Percentiles rank a stretch among this genome's conserved stretches.
phyloP scores from a whole-genome alignment of 2,797 vertebrate genomes.

The Streptopelia turtur region DNA sequence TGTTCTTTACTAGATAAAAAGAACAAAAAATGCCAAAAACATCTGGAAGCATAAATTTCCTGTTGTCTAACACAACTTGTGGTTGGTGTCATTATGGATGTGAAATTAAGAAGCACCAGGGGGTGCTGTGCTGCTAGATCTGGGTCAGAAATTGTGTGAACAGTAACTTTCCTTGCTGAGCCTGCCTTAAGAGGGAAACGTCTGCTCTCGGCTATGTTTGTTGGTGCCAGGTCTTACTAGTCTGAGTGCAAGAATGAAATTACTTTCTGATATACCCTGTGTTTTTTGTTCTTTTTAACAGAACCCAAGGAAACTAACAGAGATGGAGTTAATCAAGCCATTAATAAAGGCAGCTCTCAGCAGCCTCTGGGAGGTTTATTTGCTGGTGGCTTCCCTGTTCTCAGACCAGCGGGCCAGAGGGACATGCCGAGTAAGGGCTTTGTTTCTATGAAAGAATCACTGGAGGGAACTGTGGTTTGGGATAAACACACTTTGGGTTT shows the following conservation, averaged over 20 bases:
- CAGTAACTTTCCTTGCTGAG: background rate
- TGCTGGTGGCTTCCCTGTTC: conserved; percentile 92
- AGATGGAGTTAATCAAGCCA: conserved; percentile 73
- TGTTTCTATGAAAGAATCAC: background rate
- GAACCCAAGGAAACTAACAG: conserved; percentile 79
- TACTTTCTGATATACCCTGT: background rate
- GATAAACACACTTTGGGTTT: background rate
- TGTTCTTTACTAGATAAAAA: background rate
- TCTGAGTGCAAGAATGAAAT: background rate
- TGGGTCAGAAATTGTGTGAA: background rate
- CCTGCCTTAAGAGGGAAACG: background rate
- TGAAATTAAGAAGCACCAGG: conserved; percentile 27
- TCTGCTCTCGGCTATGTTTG: background rate
- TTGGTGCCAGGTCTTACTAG: background rate
- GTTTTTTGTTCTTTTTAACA: conserved; percentile 18
- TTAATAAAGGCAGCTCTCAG: conserved; percentile 72
- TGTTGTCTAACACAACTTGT: background rate
- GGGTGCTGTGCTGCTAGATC: conserved; percentile 23
- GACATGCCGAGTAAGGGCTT: conserved; percentile 82
- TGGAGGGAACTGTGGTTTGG: background rate
- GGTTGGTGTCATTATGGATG: background rate
- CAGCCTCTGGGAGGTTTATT: conserved; percentile 89
- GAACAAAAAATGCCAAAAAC: background rate
- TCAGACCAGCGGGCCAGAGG: conserved; percentile 89
- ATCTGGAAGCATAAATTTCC: background rate